Evolutionary conservation across 2,797 vertebrate genomes (phyloP).

Genomic region (Cryptoblepharus egeriae): DNA sequence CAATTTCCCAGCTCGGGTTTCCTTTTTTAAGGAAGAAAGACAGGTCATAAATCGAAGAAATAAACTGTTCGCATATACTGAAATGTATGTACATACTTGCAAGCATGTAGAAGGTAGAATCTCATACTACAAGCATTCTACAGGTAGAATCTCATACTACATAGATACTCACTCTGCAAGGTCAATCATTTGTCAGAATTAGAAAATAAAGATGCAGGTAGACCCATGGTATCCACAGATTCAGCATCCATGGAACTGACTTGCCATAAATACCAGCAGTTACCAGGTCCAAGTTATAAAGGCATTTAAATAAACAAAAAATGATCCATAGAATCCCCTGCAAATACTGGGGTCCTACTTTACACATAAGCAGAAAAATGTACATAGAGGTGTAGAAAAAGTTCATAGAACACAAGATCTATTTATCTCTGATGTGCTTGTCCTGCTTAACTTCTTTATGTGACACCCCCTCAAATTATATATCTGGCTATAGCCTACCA

Average conservation of each 20-base stretch:
- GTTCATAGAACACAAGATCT: background rate
- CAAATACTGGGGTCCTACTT: no score
- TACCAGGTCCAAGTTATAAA: no score
- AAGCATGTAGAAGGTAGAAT: background rate
- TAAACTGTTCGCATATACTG: background rate
- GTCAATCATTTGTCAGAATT: background rate
- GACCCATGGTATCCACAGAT: no score
- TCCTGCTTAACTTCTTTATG: background rate
- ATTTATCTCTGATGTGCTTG: background rate
- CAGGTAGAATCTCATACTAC: no score
- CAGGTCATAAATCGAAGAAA: no score
- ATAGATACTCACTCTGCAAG: background rate
- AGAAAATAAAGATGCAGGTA: background rate
- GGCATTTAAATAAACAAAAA: no score
- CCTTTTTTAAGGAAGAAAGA: no score
- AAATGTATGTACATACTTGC: background rate
- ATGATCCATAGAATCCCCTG: no score
- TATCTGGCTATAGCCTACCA: background rate
- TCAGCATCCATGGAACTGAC: no score
- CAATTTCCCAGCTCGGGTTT: background rate
- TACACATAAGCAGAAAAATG: background rate
- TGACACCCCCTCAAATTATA: background rate
- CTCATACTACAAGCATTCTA: background rate
- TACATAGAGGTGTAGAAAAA: background rate
- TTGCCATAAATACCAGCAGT: no score